These are phyloP conservation scores for Rhodeus uyekii DNA, from an alignment of 2,797 vertebrate species.

Conservation along the genomic window DNA sequence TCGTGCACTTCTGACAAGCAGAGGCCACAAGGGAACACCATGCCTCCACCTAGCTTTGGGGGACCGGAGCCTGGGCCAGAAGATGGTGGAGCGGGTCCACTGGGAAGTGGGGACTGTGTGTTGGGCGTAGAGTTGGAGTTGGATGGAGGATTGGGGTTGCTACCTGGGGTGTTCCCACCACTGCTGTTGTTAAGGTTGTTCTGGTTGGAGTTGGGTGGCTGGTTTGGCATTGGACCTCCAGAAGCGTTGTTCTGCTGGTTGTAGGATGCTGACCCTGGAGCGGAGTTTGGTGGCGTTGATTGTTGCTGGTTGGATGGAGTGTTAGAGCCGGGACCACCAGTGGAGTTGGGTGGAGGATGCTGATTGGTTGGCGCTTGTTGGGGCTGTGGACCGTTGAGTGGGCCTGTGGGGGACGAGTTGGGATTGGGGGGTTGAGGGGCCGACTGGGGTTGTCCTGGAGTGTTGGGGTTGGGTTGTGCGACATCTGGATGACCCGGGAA, in stretches of 20 bases:
- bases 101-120: slow-evolving; percentile 79
- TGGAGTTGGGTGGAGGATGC: slow-evolving; percentile 75
- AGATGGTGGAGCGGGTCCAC: slow-evolving; percentile 72
- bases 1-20: slow-evolving; percentile 94
- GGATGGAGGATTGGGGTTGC: slow-evolving; percentile 86
- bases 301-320: slow-evolving; percentile 78
- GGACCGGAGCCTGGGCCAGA: slow-evolving; percentile 74
- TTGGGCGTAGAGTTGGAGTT: slow-evolving; percentile 80
- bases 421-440: slow-evolving; percentile 77
- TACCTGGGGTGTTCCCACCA: slow-evolving; percentile 80
- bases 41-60: slow-evolving; percentile 77
- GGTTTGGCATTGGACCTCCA: slow-evolving; percentile 76
- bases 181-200: slow-evolving; percentile 80
- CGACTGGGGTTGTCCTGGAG: slow-evolving; percentile 76
- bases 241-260: slow-evolving; percentile 86
- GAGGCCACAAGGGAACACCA: slow-evolving; percentile 88
- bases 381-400: slow-evolving; percentile 78
- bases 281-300: slow-evolving; percentile 85
- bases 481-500: slow-evolving; percentile 79
- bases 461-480: slow-evolving; percentile 74
- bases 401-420: slow-evolving; percentile 79
- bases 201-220: slow-evolving; percentile 77
- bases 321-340: slow-evolving; percentile 74
- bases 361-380: slow-evolving; percentile 75
- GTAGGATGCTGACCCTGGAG: slow-evolving; percentile 79